phyloP scores from a whole-genome alignment of 92 coral and sea anemone genomes.

The Palythoa caribaeorum region DNA sequence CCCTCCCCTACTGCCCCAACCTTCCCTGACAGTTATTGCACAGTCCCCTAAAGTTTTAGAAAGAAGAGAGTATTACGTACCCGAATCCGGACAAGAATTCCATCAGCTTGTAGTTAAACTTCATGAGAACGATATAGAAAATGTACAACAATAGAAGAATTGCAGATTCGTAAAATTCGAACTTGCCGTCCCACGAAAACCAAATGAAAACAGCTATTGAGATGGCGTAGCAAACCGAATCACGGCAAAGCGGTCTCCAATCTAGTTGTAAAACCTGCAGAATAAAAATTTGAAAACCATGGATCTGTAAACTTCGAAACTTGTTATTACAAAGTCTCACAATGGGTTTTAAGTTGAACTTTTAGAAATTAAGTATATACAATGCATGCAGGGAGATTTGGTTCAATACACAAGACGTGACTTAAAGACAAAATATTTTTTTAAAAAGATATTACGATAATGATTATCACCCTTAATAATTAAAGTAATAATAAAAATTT shows the following conservation, averaged over 20 bases:
- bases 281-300: background rate
- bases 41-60: no score
- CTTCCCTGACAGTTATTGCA: background rate
- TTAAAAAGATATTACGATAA: no score
- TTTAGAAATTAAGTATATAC: background rate
- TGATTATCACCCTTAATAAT: no score
- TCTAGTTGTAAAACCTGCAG: conserved; percentile 89
- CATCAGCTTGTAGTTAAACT: conserved; percentile 90
- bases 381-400: background rate
- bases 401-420: background rate
- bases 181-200: conserved; percentile 97
- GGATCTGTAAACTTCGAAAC: background rate
- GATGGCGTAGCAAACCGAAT: conserved; percentile 90
- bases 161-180: conserved; percentile 88
- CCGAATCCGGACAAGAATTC: conserved; percentile 79
- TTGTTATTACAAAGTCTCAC: no score
- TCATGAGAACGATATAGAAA: conserved; percentile 90
- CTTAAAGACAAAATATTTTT: background rate
- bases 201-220: conserved; percentile 84
- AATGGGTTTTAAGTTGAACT: no score
- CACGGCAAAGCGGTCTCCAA: conserved; percentile 98
- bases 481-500: background rate
- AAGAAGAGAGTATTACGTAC: conserved; percentile 51
- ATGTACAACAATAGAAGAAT: conserved; percentile 83
- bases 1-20: background rate